phyloP scores from a whole-genome alignment of 1,140 invertebrate genomes.

The Leucophenga varia region DNA sequence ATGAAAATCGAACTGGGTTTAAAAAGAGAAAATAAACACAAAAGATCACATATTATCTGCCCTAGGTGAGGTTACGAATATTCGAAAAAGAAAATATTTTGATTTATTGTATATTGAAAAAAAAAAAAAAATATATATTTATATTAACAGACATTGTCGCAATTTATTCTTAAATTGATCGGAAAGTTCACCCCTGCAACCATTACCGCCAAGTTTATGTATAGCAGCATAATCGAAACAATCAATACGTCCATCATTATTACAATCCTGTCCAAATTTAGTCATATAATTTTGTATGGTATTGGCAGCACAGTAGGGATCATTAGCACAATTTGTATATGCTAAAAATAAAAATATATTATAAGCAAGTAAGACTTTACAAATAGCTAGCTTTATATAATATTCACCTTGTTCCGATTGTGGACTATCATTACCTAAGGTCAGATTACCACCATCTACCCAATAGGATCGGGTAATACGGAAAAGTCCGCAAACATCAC shows the following conservation, averaged over 20 bases:
- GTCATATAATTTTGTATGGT: conserved; percentile 74
- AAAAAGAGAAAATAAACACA: too few relatives aligned
- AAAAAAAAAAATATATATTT: too few relatives aligned
- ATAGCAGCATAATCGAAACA: conserved; percentile 78
- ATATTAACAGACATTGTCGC: too few relatives aligned
- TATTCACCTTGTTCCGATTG: conserved; percentile 62
- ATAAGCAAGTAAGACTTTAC: not conserved
- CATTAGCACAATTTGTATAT: conserved; percentile 69
- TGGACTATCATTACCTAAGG: too few relatives aligned
- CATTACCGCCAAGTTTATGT: conserved; percentile 72
- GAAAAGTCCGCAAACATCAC: conserved; percentile 76
- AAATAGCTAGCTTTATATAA: not conserved
- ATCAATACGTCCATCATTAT: conserved; percentile 69
- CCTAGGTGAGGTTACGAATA: too few relatives aligned
- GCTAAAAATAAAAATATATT: conserved; percentile 58
- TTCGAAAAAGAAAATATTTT: too few relatives aligned
- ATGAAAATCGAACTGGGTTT: too few relatives aligned
- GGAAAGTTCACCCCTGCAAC: conserved; percentile 59
- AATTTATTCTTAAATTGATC: too few relatives aligned
- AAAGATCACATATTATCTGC: too few relatives aligned
- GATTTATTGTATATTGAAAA: too few relatives aligned
- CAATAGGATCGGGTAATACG: conserved; percentile 81
- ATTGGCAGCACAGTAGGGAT: conserved; percentile 69
- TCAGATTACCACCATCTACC: conserved; percentile 75
- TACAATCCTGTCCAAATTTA: conserved; percentile 76